Conservation (phyloP, 2,888 invertebrate species). For the Ferrisia virgata region DNA sequence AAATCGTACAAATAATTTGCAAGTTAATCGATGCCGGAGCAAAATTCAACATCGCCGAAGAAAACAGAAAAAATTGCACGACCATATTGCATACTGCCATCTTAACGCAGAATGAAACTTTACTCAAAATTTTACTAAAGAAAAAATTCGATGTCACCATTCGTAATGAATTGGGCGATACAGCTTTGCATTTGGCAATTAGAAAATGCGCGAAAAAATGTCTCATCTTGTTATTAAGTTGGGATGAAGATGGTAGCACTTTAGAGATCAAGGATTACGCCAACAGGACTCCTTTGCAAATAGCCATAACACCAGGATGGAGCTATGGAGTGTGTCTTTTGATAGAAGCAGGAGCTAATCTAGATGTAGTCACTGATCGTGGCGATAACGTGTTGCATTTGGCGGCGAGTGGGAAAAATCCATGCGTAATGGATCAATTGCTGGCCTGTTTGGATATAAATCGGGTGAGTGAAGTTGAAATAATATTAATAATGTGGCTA, state of each 20-base stretch:
- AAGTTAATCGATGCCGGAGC: constrained; percentile 50
- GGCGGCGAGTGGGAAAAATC: constrained; percentile 57
- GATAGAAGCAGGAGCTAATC: constrained; percentile 58
- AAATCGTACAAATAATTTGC: neutral
- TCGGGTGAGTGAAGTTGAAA: constrained; percentile 48
- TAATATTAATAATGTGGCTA: neutral
- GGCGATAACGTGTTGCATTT: constrained; percentile 60
- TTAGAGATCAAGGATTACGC: constrained; percentile 56
- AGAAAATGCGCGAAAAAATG: constrained; percentile 55
- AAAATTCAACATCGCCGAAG: constrained; percentile 52
- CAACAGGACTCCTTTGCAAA: constrained; percentile 59
- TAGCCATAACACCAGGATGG: constrained; percentile 58
- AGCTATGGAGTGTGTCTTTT: constrained; percentile 58
- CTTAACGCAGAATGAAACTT: constrained; percentile 52
- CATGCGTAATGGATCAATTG: constrained; percentile 58
- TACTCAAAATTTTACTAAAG: constrained; percentile 55
- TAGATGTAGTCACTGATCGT: constrained; percentile 54
- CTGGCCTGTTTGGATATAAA: constrained; percentile 56
- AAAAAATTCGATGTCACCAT: constrained; percentile 55
- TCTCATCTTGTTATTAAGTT: constrained; percentile 53
- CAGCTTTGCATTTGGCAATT: constrained; percentile 59
- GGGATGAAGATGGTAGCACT: constrained; percentile 28
- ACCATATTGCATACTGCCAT: constrained; percentile 60
- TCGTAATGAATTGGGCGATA: constrained; percentile 56
- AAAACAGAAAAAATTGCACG: constrained; percentile 51